phyloP scores from a whole-genome alignment of 2,113 vertebrate genomes.

The Cervus canadensis region DNA sequence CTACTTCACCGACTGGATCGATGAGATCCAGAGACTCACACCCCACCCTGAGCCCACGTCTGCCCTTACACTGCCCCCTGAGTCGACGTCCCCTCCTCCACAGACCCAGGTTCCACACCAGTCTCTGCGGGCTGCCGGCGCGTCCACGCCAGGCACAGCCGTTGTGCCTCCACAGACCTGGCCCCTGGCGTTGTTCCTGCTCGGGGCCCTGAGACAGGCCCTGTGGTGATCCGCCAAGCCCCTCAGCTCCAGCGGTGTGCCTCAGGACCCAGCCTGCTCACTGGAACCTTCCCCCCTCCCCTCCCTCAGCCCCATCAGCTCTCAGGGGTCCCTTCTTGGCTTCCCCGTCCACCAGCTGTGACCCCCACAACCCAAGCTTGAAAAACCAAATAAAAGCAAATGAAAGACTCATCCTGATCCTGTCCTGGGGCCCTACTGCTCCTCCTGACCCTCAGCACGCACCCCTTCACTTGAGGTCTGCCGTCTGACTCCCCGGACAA shows the following conservation, averaged over 20 bases:
- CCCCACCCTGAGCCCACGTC: not conserved
- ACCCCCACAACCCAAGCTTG: not conserved
- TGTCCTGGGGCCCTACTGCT: too few species aligned
- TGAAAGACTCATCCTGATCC: not conserved
- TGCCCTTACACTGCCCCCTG: not conserved
- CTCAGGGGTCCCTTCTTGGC: not conserved
- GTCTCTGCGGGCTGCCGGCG: not conserved
- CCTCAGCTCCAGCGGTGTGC: not conserved
- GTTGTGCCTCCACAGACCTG: not conserved
- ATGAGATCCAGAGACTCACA: not conserved
- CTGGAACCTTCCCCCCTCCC: not conserved
- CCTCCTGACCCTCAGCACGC: not conserved
- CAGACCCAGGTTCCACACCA: too few species aligned
- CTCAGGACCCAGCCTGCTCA: not conserved
- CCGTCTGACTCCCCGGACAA: not conserved
- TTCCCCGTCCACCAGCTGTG: not conserved
- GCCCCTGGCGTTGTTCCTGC: not conserved
- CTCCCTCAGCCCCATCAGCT: not conserved
- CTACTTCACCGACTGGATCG: constrained; percentile 34
- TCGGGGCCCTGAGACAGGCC: not conserved
- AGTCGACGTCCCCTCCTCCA: not conserved
- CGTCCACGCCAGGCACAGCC: fast-evolving
- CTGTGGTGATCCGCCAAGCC: not conserved
- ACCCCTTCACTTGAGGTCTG: not conserved
- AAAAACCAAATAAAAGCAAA: not conserved